Conservation (phyloP, 2,888 invertebrate genomes). For the Parascotia fuliginaria region DNA sequence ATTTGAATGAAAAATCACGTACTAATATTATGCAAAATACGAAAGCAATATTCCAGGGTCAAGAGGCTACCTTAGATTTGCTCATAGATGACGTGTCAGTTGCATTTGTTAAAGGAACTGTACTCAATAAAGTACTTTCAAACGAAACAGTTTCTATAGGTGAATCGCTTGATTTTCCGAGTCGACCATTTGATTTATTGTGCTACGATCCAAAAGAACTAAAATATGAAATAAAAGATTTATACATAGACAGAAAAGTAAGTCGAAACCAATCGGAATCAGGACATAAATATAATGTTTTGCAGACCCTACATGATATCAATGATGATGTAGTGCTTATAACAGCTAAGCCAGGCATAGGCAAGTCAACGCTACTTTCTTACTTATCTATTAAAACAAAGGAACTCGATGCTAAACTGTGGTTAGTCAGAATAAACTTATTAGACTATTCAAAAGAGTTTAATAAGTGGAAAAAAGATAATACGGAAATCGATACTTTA, state of each 20-base stretch:
- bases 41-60: conserved; percentile 8
- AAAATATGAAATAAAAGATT: conserved; percentile 14
- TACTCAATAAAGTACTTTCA: conserved; percentile 8
- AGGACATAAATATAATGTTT: no score
- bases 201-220: not conserved
- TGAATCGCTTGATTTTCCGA: conserved; percentile 3
- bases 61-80: not conserved
- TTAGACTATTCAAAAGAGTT: conserved; percentile 4
- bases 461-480: not conserved
- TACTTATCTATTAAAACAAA: conserved; percentile 22
- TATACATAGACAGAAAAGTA: conserved; percentile 18
- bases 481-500: not conserved
- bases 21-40: not conserved
- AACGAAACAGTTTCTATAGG: conserved; percentile 8
- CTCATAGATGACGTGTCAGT: not conserved
- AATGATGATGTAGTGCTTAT: conserved; percentile 5
- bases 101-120: conserved; percentile 1
- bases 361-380: conserved; percentile 24
- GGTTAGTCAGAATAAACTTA: conserved; percentile 23
- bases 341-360: conserved; percentile 22
- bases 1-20: conserved; percentile 1
- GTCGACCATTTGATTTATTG: not conserved
- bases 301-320: not conserved
- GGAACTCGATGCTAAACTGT: conserved; percentile 2
- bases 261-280: no score